Evolutionary conservation across 2,113 vertebrate genomes (phyloP).

Genomic region (Neotragus pygmaeus): DNA sequence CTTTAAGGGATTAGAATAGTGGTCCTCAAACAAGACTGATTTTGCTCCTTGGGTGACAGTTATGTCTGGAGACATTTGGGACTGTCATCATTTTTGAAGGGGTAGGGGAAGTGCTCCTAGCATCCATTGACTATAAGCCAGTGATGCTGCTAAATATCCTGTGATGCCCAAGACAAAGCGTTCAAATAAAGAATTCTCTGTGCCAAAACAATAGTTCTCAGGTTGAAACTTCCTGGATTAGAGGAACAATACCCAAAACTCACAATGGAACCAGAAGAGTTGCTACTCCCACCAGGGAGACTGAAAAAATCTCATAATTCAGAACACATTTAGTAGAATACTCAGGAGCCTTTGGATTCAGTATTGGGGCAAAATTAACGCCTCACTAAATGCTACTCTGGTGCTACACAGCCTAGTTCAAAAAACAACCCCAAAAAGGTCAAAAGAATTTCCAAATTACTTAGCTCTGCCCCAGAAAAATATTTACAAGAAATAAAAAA

Average conservation of each 20-base stretch:
- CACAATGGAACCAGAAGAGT: not conserved
- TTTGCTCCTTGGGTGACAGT: not conserved
- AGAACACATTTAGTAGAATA: not conserved
- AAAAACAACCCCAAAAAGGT: not conserved
- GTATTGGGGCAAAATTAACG: not conserved
- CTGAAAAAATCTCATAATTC: not conserved
- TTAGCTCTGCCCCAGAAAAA: not conserved
- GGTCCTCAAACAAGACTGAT: not conserved
- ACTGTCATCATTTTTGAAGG: not conserved
- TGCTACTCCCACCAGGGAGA: not conserved
- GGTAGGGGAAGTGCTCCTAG: not conserved
- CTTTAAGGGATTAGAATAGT: not conserved
- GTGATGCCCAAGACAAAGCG: not conserved
- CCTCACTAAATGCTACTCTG: not conserved
- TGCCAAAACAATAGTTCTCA: not conserved
- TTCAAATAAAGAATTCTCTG: not conserved
- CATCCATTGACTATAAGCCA: not conserved
- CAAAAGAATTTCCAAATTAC: not conserved
- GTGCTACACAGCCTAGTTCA: not conserved
- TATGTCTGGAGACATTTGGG: not conserved
- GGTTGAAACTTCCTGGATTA: not conserved
- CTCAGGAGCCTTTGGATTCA: not conserved
- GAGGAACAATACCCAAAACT: not conserved
- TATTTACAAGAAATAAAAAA: not conserved
- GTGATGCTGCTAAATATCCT: not conserved